Percentiles rank a stretch among this genome's conserved stretches.
phyloP scores from a whole-genome alignment of 1,140 invertebrate genomes.

The Diabrotica undecimpunctata region DNA sequence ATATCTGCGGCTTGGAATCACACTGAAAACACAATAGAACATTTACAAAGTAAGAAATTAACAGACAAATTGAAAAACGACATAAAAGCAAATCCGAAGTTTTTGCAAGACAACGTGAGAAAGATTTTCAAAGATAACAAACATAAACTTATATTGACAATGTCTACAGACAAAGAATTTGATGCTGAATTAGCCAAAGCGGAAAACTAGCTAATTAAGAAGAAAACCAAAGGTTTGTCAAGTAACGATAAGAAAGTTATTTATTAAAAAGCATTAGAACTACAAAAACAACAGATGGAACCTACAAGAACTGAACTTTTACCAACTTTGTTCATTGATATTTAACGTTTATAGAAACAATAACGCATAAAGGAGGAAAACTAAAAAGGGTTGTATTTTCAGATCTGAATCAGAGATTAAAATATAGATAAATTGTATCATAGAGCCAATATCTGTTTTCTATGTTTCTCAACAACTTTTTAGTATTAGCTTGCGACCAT shows the following conservation, averaged over 20 bases:
- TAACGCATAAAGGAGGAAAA: too few relatives aligned
- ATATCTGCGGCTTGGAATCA: constrained; percentile 85
- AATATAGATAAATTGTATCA: too few relatives aligned
- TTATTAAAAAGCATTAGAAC: constrained; percentile 64
- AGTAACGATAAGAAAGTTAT: constrained; percentile 62
- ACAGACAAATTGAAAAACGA: constrained; percentile 59
- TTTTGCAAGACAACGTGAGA: constrained; percentile 73
- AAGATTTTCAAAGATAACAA: constrained; percentile 79
- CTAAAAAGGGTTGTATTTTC: too few relatives aligned
- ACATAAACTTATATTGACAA: constrained; percentile 77
- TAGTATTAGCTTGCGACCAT: too few relatives aligned
- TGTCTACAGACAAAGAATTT: constrained; percentile 78
- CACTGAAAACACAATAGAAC: constrained; percentile 69
- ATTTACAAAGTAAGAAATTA: constrained; percentile 70
- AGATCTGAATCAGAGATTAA: too few relatives aligned
- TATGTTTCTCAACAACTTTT: too few relatives aligned
- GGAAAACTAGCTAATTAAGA: constrained; percentile 67
- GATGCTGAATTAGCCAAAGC: constrained; percentile 60
- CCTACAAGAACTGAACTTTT: constrained; percentile 69
- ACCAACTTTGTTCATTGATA: constrained; percentile 71
- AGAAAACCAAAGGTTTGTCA: constrained; percentile 60
- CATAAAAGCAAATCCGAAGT: constrained; percentile 58
- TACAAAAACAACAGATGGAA: constrained; percentile 72
- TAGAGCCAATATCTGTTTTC: too few relatives aligned
- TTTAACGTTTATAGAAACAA: too few relatives aligned